Evolutionary conservation across 2,797 vertebrate species (phyloP).

Genomic region (Rhynchotus rufescens): DNA sequence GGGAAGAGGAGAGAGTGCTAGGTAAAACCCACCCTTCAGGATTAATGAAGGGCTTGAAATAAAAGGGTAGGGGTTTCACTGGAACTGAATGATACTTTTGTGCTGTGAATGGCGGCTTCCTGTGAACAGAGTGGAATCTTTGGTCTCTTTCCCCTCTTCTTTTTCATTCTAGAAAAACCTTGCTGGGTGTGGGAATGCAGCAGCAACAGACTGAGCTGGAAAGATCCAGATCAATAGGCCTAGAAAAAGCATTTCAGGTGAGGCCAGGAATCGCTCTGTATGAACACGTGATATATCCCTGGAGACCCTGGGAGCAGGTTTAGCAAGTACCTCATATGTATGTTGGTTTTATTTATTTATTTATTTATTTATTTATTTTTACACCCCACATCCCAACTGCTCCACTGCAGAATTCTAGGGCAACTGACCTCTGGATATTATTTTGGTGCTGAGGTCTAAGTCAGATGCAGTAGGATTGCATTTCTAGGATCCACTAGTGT

Average conservation of each 20-base stretch:
- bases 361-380: neutral
- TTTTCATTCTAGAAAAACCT: neutral
- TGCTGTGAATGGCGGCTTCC: neutral
- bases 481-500: neutral
- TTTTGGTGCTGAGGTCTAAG: neutral
- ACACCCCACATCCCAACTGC: neutral
- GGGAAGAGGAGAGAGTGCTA: neutral
- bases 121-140: neutral
- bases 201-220: neutral
- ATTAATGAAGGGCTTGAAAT: neutral
- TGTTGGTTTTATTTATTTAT: neutral
- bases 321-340: neutral
- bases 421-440: neutral
- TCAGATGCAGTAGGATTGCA: neutral
- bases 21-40: slow-evolving; percentile 3
- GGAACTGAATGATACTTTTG: neutral
- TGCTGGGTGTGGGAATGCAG: neutral
- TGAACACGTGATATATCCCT: neutral
- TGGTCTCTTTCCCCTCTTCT: neutral
- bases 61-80: neutral
- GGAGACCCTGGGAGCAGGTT: neutral
- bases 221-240: neutral
- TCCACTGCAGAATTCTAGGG: neutral
- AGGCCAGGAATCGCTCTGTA: neutral
- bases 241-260: neutral